These are phyloP conservation scores for Drosophila subobscura DNA, from an alignment of 1,140 invertebrate genomes.

Conservation along the genomic window DNA sequence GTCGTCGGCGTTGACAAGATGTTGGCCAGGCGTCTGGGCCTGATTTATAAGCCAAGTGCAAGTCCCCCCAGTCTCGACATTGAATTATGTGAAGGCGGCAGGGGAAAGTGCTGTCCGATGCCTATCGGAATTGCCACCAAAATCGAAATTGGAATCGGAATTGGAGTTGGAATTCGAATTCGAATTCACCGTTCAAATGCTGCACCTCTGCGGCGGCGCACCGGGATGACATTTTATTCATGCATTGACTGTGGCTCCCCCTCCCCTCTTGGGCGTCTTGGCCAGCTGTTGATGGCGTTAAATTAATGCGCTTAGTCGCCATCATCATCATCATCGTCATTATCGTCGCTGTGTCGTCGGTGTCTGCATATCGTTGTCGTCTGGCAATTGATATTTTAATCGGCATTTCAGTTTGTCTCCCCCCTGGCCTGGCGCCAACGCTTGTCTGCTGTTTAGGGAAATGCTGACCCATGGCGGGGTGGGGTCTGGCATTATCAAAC, in stretches of 20 bases:
- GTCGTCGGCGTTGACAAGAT: slow-evolving; percentile 46
- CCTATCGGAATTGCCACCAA: slow-evolving; percentile 14
- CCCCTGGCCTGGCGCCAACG: slow-evolving; percentile 52
- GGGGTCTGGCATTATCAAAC: slow-evolving; percentile 36
- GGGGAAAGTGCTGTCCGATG: slow-evolving; percentile 53
- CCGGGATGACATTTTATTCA: slow-evolving; percentile 37
- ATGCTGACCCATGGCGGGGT: slow-evolving; percentile 4
- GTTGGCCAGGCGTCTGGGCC: slow-evolving; percentile 1
- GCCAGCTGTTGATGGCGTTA: slow-evolving; percentile 73
- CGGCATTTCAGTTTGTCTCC: slow-evolving; percentile 74
- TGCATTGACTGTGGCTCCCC: slow-evolving; percentile 1
- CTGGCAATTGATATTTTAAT: slow-evolving; percentile 76
- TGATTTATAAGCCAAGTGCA: slow-evolving; percentile 59
- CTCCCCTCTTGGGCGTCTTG: slow-evolving; percentile 2
- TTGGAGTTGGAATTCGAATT: slow-evolving; percentile 15
- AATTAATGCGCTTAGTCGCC: slow-evolving; percentile 75
- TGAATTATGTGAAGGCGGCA: slow-evolving; percentile 53
- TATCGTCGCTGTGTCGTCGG: slow-evolving; percentile 2
- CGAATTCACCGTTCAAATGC: slow-evolving; percentile 26
- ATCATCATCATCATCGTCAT: slow-evolving; percentile 25
- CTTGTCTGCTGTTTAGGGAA: slow-evolving; percentile 63
- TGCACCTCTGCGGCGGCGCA: slow-evolving; percentile 18
- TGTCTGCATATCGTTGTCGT: slow-evolving; percentile 25
- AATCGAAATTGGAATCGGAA: slow-evolving; percentile 27
- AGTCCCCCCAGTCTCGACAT: slow-evolving; percentile 49